Base-by-base conservation (phyloP, 2,113 vertebrate genomes). In the Strix aluco region DNA sequence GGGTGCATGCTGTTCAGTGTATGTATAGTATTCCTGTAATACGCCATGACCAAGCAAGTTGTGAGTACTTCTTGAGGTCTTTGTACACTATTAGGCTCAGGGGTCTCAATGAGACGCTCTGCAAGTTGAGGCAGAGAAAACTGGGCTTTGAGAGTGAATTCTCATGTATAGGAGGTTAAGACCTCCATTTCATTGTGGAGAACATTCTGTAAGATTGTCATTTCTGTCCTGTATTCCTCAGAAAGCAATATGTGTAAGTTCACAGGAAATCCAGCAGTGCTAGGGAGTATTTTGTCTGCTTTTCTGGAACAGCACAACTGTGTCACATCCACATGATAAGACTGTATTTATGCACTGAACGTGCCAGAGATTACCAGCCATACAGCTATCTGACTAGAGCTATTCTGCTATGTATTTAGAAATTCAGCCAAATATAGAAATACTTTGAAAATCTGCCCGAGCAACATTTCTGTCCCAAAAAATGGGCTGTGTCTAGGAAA, bases 61-160 rank as follows among this genome's bases (percentile, higher is more conserved):
- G 13, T 0, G 0, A 73, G 12, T 58, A 15, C 54, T 87, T 88
- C 8, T 27, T 13, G 9, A 6, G 9, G 10, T n/a, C 36, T 91
- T 72, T 32, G 38, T 27, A 30, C 1, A 0, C 23, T 47, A 15
- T 40, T 58, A 66, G 42, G 32, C 34, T 81, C 10, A 16, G 67
- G 25, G 8, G 13, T 40, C 46, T 73, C 34, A 11, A 46, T 17
- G 25, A 25, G 21, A 15, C 29, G 63, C 18, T 46, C 25, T 87
- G 21, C 44, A 72, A 75, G 7, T 3, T 29, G 26, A 61, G 36
- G 15, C 54, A 61, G 36, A 72, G 42, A 63, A 83, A 77, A 44
- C 11, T 6, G 5, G 14, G 29, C 17, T 70, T 74, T 59, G 47
- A 42, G 10, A 29, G 22, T 65, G 36, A 70, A 65, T 36, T 75